These are phyloP conservation scores for Sinohyriopsis cumingii DNA, from an alignment of 2,888 invertebrate genomes.

Conservation along the genomic window DNA sequence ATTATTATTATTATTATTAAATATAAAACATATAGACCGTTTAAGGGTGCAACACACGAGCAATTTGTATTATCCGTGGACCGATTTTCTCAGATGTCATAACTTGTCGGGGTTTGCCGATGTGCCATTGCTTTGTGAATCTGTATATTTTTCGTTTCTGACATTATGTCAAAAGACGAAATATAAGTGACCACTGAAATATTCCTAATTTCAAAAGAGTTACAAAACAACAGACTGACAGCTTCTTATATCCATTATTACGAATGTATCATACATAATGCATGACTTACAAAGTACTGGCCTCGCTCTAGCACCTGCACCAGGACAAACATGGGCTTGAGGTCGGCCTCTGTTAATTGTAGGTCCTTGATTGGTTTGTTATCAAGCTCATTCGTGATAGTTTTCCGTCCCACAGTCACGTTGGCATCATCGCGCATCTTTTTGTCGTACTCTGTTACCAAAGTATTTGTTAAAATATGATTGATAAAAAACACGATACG, in stretches of 20 bases:
- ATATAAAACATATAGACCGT: no score
- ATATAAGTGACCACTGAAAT: no score
- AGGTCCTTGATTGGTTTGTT: conserved; percentile 46
- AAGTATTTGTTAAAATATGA: conserved; percentile 14
- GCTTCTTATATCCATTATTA: background rate
- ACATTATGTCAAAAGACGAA: no score
- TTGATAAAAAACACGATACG: background rate
- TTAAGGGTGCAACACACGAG: no score
- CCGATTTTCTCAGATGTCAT: no score
- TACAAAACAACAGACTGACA: background rate
- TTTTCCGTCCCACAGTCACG: conserved; percentile 47
- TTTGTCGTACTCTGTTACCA: conserved; percentile 37
- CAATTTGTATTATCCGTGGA: no score
- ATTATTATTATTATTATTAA: conserved; percentile 6
- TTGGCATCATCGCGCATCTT: conserved; percentile 23
- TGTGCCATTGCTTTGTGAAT: no score
- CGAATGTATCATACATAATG: background rate
- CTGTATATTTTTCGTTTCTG: no score
- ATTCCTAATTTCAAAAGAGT: background rate
- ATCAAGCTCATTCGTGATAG: conserved; percentile 58
- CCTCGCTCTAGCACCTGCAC: conserved; percentile 60
- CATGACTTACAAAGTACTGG: conserved; percentile 60
- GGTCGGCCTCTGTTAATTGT: conserved; percentile 53
- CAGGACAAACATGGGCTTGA: conserved; percentile 54
- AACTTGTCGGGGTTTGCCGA: no score